Evolutionary conservation across 1,140 invertebrate species (phyloP), one percentile per base, ranked within the genome.

Genomic region (Pollicipes pollicipes): DNA sequence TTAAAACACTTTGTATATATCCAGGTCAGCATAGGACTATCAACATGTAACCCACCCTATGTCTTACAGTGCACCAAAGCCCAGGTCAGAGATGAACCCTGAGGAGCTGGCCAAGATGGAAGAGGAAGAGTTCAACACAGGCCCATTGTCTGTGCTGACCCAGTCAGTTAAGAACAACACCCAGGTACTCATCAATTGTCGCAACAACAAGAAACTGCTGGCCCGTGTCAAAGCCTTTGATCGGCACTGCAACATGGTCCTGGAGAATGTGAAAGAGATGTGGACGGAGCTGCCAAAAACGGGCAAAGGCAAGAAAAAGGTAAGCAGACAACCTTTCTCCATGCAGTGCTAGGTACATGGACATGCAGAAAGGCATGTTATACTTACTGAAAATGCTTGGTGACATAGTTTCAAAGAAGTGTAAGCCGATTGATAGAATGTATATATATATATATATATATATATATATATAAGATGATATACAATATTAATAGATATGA

Each of bases 241-340:
- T 79, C 88, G 97, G 74, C 97, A 99, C 82, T 99, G 95, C 80
- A 99, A 99, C 79, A 99, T 99, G 96, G 97, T 99, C 0, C 82
- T 99, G 74, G 97, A 99, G 83, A 97, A 98, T 82, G 97, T 99
- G 0, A 99, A 98, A 80, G 97, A 99, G 84, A 98, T 99, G 93
- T 99, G 97, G 97, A 98, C 93, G 10, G 97, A 99, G 84, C 83
- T 94, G 30, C 97, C 97, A 3, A 87, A 95, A 75, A 93, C 92
- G 58, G 93, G 93, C 17, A 99, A 99, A 85, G 97, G 96, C 71
- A 96, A 95, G 79, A 98, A 98, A 81, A 98, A 93, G 64, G 64
- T 66, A n/a, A n/a, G n/a, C n/a, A n/a, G n/a, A n/a, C n/a, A n/a
- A n/a, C n/a, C n/a, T n/a, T n/a, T n/a, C n/a, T n/a, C n/a, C n/a